Evolutionary conservation across 2,113 vertebrate species (phyloP).

Genomic region (Sander vitreus): DNA sequence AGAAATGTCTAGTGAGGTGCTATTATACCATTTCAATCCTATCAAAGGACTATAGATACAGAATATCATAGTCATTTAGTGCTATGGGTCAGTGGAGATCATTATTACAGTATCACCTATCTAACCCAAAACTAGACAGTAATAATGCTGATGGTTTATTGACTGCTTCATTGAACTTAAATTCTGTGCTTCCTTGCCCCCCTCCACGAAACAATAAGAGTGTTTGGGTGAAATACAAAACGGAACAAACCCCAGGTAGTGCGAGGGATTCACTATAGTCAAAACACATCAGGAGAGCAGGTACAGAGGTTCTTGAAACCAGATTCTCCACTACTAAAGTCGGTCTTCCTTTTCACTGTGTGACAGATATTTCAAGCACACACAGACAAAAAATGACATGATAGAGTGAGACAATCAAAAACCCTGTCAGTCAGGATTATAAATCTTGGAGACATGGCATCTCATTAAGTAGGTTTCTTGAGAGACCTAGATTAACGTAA

Average conservation of each 20-base stretch:
- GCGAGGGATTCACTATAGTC: background rate
- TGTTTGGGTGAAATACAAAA: constrained; percentile 23
- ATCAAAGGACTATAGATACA: constrained; percentile 10
- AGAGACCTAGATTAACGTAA: constrained; percentile 47
- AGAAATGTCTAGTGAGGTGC: background rate
- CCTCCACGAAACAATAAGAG: background rate
- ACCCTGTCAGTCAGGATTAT: constrained; percentile 62
- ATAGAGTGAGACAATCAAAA: constrained; percentile 7
- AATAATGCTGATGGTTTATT: constrained; percentile 51
- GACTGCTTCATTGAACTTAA: constrained; percentile 39
- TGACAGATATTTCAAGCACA: constrained; percentile 35
- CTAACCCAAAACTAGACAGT: constrained; percentile 8
- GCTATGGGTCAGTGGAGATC: background rate
- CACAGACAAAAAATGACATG: constrained; percentile 30
- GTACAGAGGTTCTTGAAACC: constrained; percentile 26
- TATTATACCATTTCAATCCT: constrained; percentile 14
- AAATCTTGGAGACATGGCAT: constrained; percentile 46
- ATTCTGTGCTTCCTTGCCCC: constrained; percentile 28
- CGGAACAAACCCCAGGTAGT: background rate
- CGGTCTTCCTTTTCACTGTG: constrained; percentile 27
- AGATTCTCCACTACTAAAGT: constrained; percentile 29
- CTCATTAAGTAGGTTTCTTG: constrained; percentile 50
- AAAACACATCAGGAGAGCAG: constrained; percentile 13
- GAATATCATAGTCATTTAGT: constrained; percentile 17
- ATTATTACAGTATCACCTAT: constrained; percentile 14